Conservation (phyloP, 1,140 invertebrate genomes). For the Drosophila sturtevanti region DNA sequence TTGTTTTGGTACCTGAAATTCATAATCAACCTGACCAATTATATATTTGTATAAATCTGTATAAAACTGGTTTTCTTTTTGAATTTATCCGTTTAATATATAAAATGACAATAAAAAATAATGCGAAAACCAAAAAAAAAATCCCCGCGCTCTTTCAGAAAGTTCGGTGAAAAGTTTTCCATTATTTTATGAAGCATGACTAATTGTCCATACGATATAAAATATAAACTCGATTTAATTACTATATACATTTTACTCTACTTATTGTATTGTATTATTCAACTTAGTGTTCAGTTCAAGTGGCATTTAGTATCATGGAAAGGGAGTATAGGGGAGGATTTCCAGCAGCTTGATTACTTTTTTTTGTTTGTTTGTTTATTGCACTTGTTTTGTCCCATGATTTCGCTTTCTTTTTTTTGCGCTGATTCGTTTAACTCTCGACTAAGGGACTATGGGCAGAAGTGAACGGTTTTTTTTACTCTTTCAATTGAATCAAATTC, state of each 20-base stretch:
- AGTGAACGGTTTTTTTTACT: neutral
- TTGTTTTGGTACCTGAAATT: constrained; percentile 73
- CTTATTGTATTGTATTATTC: neutral
- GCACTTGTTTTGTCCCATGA: constrained; percentile 14
- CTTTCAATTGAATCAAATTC: no score
- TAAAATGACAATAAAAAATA: no score
- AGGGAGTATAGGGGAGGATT: no score
- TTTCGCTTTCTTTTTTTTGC: constrained; percentile 40
- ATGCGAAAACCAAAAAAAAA: constrained; percentile 17
- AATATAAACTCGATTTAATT: neutral
- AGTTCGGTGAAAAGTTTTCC: constrained; percentile 9
- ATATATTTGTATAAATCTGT: constrained; percentile 12
- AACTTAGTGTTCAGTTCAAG: constrained; percentile 17
- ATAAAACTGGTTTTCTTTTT: constrained; percentile 10
- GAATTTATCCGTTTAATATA: constrained; percentile 18
- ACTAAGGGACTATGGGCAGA: no score
- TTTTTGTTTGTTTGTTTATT: constrained; percentile 46
- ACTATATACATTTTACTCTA: neutral
- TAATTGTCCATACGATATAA: constrained; percentile 48
- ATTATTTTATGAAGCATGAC: constrained; percentile 36
- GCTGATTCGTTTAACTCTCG: neutral
- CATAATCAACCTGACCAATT: constrained; percentile 48
- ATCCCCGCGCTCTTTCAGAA: constrained; percentile 25
- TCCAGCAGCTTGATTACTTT: neutral
- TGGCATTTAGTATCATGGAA: neutral